Conservation (phyloP, 2,113 vertebrate genomes). For the Embiotoca jacksoni region DNA sequence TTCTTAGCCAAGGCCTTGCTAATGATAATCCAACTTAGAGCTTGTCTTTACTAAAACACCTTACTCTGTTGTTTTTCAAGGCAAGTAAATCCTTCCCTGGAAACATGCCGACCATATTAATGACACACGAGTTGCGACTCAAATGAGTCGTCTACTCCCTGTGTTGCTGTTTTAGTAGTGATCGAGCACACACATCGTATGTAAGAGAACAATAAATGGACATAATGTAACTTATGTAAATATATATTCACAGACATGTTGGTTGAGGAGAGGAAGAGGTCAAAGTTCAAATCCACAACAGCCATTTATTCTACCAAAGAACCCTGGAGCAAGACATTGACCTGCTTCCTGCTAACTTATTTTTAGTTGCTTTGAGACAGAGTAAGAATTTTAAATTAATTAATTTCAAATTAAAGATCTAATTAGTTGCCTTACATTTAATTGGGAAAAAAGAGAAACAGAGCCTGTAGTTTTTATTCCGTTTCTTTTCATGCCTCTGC, state of each 20-base stretch:
- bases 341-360: slow-evolving; percentile 11
- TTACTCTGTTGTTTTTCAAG: slow-evolving; percentile 45
- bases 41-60: slow-evolving; percentile 51
- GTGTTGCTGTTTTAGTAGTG: slow-evolving; percentile 1
- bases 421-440: slow-evolving; percentile 29
- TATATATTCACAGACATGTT: background rate
- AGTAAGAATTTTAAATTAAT: background rate
- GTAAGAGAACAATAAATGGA: background rate
- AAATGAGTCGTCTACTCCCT: slow-evolving; percentile 11
- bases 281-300: slow-evolving; percentile 1
- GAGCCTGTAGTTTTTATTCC: slow-evolving; percentile 17
- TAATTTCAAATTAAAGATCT: slow-evolving; percentile 30
- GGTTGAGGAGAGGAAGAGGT: background rate
- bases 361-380: slow-evolving; percentile 46
- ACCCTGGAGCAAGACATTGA: background rate
- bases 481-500: slow-evolving; percentile 1
- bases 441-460: slow-evolving; percentile 13
- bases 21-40: slow-evolving; percentile 31
- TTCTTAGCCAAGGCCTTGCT: slow-evolving; percentile 4
- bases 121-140: slow-evolving; percentile 42
- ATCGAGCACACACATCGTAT: background rate
- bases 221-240: background rate
- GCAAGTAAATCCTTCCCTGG: slow-evolving; percentile 38
- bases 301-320: background rate
- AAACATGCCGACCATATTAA: slow-evolving; percentile 47